phyloP scores from a whole-genome alignment of 2,797 vertebrate genomes.

The Octomys mimax region DNA sequence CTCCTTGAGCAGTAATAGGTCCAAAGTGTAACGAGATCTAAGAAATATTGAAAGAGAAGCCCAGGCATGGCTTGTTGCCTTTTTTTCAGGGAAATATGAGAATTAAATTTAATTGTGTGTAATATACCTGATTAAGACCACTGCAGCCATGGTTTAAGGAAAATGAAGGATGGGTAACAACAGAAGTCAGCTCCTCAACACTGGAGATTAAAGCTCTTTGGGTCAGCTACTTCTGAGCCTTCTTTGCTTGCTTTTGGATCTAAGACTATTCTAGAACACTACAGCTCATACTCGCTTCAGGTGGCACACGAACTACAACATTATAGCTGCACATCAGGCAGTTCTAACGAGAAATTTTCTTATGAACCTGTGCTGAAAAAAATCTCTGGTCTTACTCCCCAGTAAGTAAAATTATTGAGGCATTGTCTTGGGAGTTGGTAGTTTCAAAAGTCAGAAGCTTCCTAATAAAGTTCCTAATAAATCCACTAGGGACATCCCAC shows the following conservation, averaged over 20 bases:
- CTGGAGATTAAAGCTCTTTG: constrained; percentile 54
- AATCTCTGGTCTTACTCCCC: not conserved
- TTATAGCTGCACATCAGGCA: not conserved
- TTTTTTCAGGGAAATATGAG: not conserved
- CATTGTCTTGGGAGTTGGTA: not conserved
- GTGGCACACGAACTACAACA: not conserved
- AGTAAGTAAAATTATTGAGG: not conserved
- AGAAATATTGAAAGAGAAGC: not conserved
- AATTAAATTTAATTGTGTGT: not conserved
- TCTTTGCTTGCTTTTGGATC: not conserved
- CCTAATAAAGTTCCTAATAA: not conserved
- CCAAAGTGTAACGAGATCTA: not conserved
- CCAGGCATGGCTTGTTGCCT: not conserved
- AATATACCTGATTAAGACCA: not conserved
- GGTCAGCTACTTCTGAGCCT: constrained; percentile 73
- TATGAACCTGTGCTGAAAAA: constrained; percentile 17
- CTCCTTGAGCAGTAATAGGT: not conserved
- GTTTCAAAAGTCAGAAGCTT: constrained; percentile 44
- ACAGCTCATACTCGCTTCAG: no score
- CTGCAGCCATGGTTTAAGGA: not conserved
- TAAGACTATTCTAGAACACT: constrained; percentile 38
- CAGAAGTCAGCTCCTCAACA: not conserved
- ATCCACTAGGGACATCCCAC: not conserved
- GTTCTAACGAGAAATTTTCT: constrained; percentile 37
- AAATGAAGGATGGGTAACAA: not conserved